phyloP scores from a whole-genome alignment of 1,140 invertebrate genomes.

The Drosophila nikananu region DNA sequence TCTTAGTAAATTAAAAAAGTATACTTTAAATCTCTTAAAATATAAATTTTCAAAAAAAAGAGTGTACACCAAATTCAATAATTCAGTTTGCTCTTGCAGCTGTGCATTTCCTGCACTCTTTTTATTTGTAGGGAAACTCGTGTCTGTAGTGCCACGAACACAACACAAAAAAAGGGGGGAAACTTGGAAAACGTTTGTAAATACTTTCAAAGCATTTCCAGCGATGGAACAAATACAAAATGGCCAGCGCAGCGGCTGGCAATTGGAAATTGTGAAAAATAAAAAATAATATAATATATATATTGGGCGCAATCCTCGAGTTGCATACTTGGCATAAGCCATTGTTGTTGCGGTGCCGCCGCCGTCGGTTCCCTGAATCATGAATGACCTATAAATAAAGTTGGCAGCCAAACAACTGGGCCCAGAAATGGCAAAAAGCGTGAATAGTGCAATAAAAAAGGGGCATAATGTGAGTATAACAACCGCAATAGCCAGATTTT shows the following conservation, averaged over 20 bases:
- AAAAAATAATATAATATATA: constrained; percentile 41
- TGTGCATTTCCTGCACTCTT: constrained; percentile 35
- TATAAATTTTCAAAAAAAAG: background rate
- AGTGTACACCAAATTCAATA: constrained; percentile 5
- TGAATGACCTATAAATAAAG: constrained; percentile 80
- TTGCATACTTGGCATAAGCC: constrained; percentile 51
- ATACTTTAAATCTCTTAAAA: too few species aligned
- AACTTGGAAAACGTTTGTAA: constrained; percentile 78
- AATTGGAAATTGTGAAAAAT: constrained; percentile 74
- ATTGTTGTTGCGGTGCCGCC: constrained; percentile 39
- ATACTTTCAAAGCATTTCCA: constrained; percentile 81
- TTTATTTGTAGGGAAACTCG: constrained; percentile 59
- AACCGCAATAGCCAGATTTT: constrained; percentile 48
- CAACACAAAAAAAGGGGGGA: constrained; percentile 15
- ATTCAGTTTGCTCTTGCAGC: background rate
- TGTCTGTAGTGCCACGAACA: constrained; percentile 55
- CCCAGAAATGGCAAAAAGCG: constrained; percentile 66
- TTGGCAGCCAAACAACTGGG: constrained; percentile 70
- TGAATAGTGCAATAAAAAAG: constrained; percentile 76
- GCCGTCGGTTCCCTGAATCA: constrained; percentile 22
- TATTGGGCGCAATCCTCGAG: constrained; percentile 50
- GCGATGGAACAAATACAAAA: constrained; percentile 80
- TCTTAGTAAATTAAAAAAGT: too few species aligned
- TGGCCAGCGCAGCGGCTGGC: constrained; percentile 47
- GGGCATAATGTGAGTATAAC: constrained; percentile 62